Conservation (phyloP, 2,113 vertebrate species). For the Sebastes schlegelii region DNA sequence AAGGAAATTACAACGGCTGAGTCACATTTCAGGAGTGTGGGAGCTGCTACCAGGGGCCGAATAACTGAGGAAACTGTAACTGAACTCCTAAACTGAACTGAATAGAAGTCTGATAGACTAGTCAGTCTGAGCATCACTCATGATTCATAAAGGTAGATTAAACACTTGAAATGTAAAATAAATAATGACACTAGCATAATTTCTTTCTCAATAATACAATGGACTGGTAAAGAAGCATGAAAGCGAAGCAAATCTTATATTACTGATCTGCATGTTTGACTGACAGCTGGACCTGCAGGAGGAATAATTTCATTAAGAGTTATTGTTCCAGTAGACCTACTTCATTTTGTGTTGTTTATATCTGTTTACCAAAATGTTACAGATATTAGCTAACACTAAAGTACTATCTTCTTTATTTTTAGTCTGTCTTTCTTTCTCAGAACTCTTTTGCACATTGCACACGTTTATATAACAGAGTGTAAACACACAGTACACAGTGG, state of each 20-base stretch:
- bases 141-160: neutral
- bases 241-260: neutral
- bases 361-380: neutral
- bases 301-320: neutral
- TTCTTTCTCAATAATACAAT: neutral
- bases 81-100: neutral
- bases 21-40: neutral
- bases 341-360: neutral
- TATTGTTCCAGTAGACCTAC: neutral
- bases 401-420: neutral
- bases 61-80: neutral
- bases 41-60: neutral
- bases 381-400: neutral
- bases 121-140: neutral
- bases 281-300: neutral
- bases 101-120: neutral
- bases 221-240: neutral
- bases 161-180: neutral
- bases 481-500: conserved; percentile 24
- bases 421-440: neutral
- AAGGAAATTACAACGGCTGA: neutral
- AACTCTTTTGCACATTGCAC: neutral
- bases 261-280: neutral
- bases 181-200: neutral
- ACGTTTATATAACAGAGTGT: conserved; percentile 2